Percentiles rank a stretch among this genome's conserved stretches.
Conservation (phyloP, 2,797 vertebrate species). For the Chromobotia macracanthus region DNA sequence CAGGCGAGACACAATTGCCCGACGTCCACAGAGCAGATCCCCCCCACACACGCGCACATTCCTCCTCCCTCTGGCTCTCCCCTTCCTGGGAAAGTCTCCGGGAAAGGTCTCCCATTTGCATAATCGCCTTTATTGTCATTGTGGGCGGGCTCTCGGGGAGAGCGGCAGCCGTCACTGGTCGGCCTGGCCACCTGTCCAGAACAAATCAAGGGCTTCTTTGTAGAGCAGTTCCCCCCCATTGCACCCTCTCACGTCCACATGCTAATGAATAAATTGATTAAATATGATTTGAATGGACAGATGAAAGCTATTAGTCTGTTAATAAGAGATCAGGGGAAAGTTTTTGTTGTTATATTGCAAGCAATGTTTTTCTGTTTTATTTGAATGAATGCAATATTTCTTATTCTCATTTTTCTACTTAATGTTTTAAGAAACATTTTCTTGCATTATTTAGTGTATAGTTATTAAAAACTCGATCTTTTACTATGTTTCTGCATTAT, state of each 20-base stretch:
- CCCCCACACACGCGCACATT: constrained; percentile 2
- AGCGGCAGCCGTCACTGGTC: constrained; percentile 55
- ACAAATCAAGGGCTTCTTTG: constrained; percentile 74
- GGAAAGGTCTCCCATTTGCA: constrained; percentile 79
- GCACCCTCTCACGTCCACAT: constrained; percentile 33
- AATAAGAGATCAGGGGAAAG: neutral
- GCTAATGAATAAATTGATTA: constrained; percentile 63
- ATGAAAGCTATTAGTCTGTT: constrained; percentile 14
- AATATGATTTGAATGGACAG: constrained; percentile 54
- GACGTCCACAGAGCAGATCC: constrained; percentile 30
- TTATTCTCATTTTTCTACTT: no score
- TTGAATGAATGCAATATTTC: neutral
- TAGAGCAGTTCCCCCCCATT: neutral
- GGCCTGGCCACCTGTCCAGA: constrained; percentile 83
- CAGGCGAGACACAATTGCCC: constrained; percentile 28
- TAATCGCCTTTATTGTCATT: constrained; percentile 79
- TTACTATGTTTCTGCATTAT: no score
- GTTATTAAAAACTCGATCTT: no score
- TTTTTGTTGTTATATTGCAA: constrained; percentile 3
- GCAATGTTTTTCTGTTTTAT: neutral
- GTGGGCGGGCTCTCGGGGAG: constrained; percentile 76
- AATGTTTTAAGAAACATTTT: no score
- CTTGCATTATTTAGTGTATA: no score
- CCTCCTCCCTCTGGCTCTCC: constrained; percentile 60
- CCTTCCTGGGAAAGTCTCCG: constrained; percentile 84